Conservation (phyloP, 2,888 invertebrate species). For the Perdita meconis region DNA sequence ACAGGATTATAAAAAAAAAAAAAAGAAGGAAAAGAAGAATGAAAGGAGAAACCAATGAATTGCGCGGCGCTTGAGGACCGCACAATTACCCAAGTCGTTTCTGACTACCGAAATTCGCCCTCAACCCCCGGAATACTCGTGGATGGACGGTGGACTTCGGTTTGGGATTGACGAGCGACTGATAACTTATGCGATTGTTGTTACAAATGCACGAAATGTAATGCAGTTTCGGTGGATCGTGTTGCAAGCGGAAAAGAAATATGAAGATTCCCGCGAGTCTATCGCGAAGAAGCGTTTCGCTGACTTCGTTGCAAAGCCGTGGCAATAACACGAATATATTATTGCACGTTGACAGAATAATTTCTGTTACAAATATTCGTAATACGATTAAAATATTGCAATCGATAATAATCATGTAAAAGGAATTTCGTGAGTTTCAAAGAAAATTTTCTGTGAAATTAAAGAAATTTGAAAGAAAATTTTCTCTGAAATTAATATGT, state of each 20-base stretch:
- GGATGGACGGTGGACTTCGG: neutral
- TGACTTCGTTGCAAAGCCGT: too few species aligned
- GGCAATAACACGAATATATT: too few species aligned
- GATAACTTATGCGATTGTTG: neutral
- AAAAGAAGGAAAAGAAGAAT: neutral
- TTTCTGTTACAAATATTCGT: too few species aligned
- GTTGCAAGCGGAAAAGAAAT: neutral
- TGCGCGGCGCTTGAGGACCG: conserved; percentile 7
- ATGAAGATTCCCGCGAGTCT: neutral
- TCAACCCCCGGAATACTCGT: neutral
- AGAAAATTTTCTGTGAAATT: too few species aligned
- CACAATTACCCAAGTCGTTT: conserved; percentile 35
- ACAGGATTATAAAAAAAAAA: conserved; percentile 49
- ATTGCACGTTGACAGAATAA: too few species aligned
- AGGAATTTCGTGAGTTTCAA: too few species aligned
- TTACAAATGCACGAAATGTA: neutral
- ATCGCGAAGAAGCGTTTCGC: neutral
- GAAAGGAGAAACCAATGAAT: conserved; percentile 33
- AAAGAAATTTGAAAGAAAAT: too few species aligned
- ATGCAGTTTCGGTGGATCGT: neutral
- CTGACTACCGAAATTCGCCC: conserved; percentile 29
- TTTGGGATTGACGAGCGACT: neutral
- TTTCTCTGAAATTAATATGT: too few species aligned
- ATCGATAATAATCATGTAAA: too few species aligned
- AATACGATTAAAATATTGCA: too few species aligned